phyloP scores from a whole-genome alignment of 2,888 invertebrate species.

The Molorchus minor region DNA sequence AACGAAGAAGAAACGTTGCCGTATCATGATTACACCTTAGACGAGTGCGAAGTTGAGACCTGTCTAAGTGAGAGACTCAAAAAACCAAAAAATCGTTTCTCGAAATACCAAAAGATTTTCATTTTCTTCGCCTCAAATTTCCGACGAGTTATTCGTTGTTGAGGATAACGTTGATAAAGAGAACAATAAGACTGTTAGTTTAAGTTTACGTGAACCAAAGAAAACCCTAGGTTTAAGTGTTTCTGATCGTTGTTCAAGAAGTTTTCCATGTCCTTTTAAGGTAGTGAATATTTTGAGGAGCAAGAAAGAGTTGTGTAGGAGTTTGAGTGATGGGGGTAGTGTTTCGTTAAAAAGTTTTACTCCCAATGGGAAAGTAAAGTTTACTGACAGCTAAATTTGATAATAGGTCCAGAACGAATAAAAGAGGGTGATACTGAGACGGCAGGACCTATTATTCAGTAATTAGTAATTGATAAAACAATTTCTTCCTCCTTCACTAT shows the following conservation, averaged over 20 bases:
- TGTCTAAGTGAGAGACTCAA: slow-evolving; percentile 7
- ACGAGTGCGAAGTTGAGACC: slow-evolving; percentile 33
- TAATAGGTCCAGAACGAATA: too few relatives aligned
- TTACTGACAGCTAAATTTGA: slow-evolving; percentile 19
- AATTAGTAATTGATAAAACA: too few relatives aligned
- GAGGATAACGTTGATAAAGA: slow-evolving; percentile 45
- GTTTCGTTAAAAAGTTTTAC: slow-evolving; percentile 32
- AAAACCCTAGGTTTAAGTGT: slow-evolving; percentile 13
- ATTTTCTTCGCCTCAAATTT: slow-evolving; percentile 58
- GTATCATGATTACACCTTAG: slow-evolving; percentile 37
- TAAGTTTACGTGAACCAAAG: slow-evolving; percentile 27
- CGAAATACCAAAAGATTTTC: slow-evolving; percentile 34
- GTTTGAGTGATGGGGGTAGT: slow-evolving; percentile 49
- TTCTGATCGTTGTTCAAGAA: slow-evolving; percentile 20
- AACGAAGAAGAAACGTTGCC: slow-evolving; percentile 51
- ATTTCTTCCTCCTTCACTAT: too few relatives aligned
- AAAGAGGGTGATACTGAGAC: too few relatives aligned
- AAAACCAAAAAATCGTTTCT: background rate
- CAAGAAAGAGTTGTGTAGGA: slow-evolving; percentile 41
- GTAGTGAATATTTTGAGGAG: slow-evolving; percentile 41
- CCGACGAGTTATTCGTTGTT: slow-evolving; percentile 51
- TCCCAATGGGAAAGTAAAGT: slow-evolving; percentile 20
- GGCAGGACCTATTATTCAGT: too few relatives aligned
- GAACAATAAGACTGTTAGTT: slow-evolving; percentile 30
- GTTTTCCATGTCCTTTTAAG: slow-evolving; percentile 41